Conservation (phyloP, 2,888 invertebrate species). For the Cepaea hortensis region DNA sequence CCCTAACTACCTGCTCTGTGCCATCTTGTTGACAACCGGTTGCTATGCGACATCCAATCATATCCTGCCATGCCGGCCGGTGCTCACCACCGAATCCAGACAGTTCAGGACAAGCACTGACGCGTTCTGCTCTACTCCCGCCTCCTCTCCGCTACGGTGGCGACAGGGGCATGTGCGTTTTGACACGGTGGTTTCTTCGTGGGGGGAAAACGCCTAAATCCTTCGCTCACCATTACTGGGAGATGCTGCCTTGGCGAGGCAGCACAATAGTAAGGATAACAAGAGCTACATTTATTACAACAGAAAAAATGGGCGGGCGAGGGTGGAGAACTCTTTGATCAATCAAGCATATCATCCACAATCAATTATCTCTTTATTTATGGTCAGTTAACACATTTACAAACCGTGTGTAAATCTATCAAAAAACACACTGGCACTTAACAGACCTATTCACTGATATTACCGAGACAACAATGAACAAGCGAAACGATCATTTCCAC, state of each 20-base stretch:
- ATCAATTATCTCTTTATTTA: no score
- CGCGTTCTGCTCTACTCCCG: conserved; percentile 14
- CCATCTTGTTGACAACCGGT: conserved; percentile 62
- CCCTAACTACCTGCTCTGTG: conserved; percentile 42
- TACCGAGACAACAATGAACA: background rate
- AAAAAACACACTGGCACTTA: background rate
- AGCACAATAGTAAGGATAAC: no score
- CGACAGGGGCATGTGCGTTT: conserved; percentile 12
- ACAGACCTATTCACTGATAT: background rate
- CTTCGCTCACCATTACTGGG: background rate
- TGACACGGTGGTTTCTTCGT: background rate
- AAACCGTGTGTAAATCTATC: no score
- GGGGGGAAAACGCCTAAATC: background rate
- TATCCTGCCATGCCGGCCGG: conserved; percentile 55
- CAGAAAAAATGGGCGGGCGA: no score
- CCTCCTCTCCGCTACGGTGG: background rate
- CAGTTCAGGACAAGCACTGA: conserved; percentile 22
- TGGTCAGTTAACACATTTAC: no score
- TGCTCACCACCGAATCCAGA: conserved; percentile 10
- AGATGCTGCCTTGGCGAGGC: background rate
- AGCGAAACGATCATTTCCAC: background rate
- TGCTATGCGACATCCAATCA: conserved; percentile 67
- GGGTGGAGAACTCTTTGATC: no score
- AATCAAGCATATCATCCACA: no score
- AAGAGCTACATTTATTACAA: no score